Base-by-base conservation (phyloP, 2,888 invertebrate genomes). In the Tachina fera region DNA sequence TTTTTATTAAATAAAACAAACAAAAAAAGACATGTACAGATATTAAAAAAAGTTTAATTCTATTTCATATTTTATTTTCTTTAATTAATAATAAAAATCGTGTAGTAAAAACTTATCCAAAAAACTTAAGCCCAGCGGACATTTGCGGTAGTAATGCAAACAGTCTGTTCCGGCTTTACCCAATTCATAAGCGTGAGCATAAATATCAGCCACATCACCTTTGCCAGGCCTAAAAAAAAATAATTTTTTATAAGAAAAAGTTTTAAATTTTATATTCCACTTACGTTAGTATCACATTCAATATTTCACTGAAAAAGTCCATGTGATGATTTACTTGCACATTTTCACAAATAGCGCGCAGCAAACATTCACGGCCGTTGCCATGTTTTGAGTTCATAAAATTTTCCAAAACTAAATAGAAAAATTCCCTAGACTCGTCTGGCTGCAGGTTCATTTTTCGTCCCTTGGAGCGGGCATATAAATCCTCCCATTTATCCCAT, bases 41-140 rank as follows among this genome's bases (percentile, higher is more conserved):
- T 10, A 31, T 60, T 68, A 41, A 16, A 6, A 49, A 41, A 74
- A 19, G 6, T 19, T 13, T 11, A 14, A 16, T 13, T 14, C 31
- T 31, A 45, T 22, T 68, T 68, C 4, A 45, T 56, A 56, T 41
- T 31, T 49, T 14, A 3, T 70, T 31, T 47, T 41, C 19, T 11
- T 53, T 43, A 70, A 56, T 53, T 70, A 56, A 71, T 58, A 71
- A 16, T 41, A 63, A 9, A 41, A 41, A 5, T 70, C 58, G 49
- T 82, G 39, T 14, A 51, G 14, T 4, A 91, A 78, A 80, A 89
- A 88, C 19, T 86, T 88, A 89, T 96, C 96, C 89, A 96, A 92
- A 53, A 96, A 90, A 11, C 95, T 95, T 84, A 94, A 92, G 13
- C 94, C 95, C 80, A 93, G 92, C 5, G 94, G 94, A 88, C 96